These are phyloP conservation scores for Antechinus stuartii DNA, from an alignment of 2,113 vertebrate species.

Conservation along the genomic window DNA sequence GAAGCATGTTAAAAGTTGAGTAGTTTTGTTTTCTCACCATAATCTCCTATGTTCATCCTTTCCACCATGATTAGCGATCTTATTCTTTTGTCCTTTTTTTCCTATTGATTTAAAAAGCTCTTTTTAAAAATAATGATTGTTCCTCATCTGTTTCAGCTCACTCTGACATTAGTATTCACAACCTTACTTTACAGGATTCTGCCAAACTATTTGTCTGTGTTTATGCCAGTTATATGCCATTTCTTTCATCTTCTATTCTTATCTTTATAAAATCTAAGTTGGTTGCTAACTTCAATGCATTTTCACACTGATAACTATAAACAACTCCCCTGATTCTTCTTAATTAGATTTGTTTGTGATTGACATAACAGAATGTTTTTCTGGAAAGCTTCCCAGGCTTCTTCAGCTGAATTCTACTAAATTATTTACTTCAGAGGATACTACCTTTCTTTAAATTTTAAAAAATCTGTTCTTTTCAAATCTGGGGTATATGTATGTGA, in stretches of 20 bases:
- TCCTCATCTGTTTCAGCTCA: background rate
- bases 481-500: background rate
- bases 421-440: background rate
- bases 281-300: background rate
- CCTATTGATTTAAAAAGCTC: background rate
- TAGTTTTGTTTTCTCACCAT: background rate
- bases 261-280: background rate
- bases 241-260: slow-evolving; percentile 5
- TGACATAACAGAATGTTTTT: background rate
- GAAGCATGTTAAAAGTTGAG: background rate
- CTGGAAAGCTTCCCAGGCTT: background rate
- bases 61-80: background rate
- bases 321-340: background rate
- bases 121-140: background rate
- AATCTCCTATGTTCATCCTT: background rate
- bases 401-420: background rate
- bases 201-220: background rate
- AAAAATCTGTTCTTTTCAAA: background rate
- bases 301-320: background rate
- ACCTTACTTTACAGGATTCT: background rate
- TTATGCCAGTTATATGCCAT: background rate
- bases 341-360: slow-evolving; percentile 5
- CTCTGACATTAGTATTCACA: background rate
- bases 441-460: background rate
- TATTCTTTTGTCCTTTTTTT: background rate